Base-by-base conservation (phyloP, 64 coral and sea anemone genomes). In the Pocillopora damicornis region DNA sequence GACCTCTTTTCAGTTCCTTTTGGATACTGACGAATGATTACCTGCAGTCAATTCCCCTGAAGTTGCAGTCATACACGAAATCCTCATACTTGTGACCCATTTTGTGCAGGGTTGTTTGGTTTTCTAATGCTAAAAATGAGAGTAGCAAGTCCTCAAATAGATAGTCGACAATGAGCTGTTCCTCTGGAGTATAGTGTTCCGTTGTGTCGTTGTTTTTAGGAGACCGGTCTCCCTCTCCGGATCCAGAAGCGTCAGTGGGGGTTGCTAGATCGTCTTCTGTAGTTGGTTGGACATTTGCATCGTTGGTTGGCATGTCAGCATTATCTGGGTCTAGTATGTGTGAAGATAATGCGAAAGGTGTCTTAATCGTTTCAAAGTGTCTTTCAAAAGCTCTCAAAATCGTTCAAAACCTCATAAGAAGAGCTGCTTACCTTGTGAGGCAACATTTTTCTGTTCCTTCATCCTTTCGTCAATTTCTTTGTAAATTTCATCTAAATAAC, bases 41-140 rank as follows among this genome's bases (percentile, higher is more conserved):
- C 91, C 91, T 88, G 73, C 91, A 93, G 25, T 79, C 77, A 59
- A 59, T 65, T 4, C 91, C 91, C 38, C 60, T 84, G 37, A 88
- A 93, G 59, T 56, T 93, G 72, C 91, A 93, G 11, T 63, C 67
- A 73, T 77, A 88, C 11, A 93, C 79, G 11, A 93, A 89, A 56
- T 93, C 87, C 20, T 89, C 23, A 38, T 88, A 77, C 60, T 93
- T 76, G 59, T 93, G 86, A 12, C 91, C 91, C 79, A 93, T 93
- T 2, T 61, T 13, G 6, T 38, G 15, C 4, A 93, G 23, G 10
- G 18, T 56, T 1, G 63, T 84, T 10, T 69, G 1, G 36, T 84
- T 84, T 35, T 72, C 81, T 5, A 65, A 20, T 23, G 81, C 65
- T 71, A 84, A 51, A 35, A 57, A 51, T 5, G 35, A 42, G 18